Base-by-base conservation (phyloP, 2,888 invertebrate genomes). In the Salticus scenicus region DNA sequence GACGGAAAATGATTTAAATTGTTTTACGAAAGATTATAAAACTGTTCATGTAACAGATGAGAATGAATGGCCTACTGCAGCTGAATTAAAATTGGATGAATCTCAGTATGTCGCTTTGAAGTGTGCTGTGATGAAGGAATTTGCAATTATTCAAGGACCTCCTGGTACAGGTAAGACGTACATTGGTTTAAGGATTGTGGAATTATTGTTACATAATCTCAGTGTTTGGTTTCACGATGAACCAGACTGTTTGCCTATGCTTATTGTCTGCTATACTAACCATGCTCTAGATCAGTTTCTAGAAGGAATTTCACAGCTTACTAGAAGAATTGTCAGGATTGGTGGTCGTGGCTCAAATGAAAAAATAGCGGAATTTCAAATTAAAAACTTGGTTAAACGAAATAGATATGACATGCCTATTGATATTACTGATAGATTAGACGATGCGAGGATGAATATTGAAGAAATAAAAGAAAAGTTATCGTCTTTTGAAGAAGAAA, bases 111-210 rank as follows among this genome's bases (percentile, higher is more conserved):
- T 91, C 42, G 96, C 96, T 0, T 94, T 94, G 89, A 92, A 93
- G 88, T 92, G 93, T 42, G 95, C 95, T 0, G 89, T 97, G 1
- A 94, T 93, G 0, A 92, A 93, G 89, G 94, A 96, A 91, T 94
- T 96, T 88, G 90, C 90, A 2, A 71, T 91, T n/a, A 91, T 92
- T 63, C 91, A 91, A 89, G 91, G 97, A 0, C 96, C 96, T 0
- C 96, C 97, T 0, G 97, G 97, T 1, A 96, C 96, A 0, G 97
- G 96, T 0, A 97, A 96, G 92, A 96, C 96, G 0, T 95, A 93
- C 90, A 91, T 96, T 86, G 96, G 96, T 0, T 91, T 95, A 37
- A 94, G 95, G 92, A 93, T 97, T 27, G 94, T 95, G 0, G 92
- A 94, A 76, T 93, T 93, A 0, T 90, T 97, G 30, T 90, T 96